These are phyloP conservation scores for Chloropsis cyanopogon DNA, from an alignment of 2,113 vertebrate genomes.

Conservation along the genomic window DNA sequence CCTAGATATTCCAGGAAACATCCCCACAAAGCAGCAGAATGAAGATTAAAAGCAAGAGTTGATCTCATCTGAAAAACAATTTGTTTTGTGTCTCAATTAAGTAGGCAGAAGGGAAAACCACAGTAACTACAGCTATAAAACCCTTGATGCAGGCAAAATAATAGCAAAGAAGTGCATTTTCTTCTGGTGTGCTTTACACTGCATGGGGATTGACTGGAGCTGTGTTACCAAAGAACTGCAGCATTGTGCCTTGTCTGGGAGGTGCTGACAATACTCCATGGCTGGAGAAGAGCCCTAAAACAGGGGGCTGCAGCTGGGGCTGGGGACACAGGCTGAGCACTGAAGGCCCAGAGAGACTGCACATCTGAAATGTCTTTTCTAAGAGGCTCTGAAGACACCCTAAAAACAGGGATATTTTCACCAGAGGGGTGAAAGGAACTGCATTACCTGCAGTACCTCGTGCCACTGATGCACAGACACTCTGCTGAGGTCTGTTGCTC, in stretches of 20 bases:
- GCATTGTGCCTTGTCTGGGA: background rate
- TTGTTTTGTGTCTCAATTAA: background rate
- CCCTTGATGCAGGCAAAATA: background rate
- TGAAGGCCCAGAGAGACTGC: background rate
- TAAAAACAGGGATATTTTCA: background rate
- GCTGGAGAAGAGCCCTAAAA: background rate
- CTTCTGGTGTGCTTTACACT: background rate
- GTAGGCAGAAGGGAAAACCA: background rate
- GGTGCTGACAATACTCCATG: background rate
- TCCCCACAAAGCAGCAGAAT: background rate
- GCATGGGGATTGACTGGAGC: background rate
- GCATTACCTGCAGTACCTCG: accelerated
- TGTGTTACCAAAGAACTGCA: background rate
- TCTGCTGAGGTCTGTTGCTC: background rate
- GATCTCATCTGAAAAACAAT: background rate
- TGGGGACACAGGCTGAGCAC: background rate
- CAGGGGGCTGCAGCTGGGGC: background rate
- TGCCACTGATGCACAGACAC: background rate
- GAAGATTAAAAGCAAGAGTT: background rate
- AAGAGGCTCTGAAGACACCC: background rate
- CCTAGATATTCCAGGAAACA: background rate
- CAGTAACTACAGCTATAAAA: background rate
- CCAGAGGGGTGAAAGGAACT: background rate
- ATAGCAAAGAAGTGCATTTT: background rate
- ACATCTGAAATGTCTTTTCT: background rate